These are phyloP conservation scores for Eudorcas thomsonii DNA, from an alignment of 2,113 vertebrate genomes.

Conservation along the genomic window DNA sequence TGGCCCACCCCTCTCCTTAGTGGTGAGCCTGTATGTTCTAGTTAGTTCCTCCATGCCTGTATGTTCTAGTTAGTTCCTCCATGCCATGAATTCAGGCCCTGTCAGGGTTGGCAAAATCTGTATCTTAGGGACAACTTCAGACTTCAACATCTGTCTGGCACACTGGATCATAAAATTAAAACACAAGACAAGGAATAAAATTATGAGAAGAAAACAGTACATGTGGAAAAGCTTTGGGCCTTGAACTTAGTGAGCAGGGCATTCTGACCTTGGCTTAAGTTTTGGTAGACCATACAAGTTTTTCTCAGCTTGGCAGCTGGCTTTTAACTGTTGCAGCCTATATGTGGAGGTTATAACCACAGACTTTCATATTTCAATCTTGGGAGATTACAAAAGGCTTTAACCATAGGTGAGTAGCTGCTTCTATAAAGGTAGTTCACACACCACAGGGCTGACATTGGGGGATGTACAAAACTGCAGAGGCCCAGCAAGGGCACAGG, in stretches of 20 bases:
- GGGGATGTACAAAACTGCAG: not conserved
- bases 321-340: not conserved
- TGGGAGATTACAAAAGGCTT: not conserved
- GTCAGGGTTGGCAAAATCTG: not conserved
- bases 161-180: not conserved
- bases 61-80: not conserved
- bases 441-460: fast-evolving
- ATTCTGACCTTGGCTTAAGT: conserved; percentile 44
- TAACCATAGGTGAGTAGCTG: not conserved
- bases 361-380: not conserved
- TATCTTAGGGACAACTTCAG: not conserved
- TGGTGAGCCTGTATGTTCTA: not conserved
- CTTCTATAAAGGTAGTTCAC: not conserved
- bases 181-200: not conserved
- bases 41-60: not conserved
- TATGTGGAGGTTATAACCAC: not conserved
- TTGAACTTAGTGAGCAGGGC: conserved; percentile 17
- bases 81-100: not conserved
- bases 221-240: not conserved
- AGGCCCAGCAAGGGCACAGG: not conserved
- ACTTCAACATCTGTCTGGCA: not conserved
- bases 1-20: not conserved
- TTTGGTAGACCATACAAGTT: not conserved
- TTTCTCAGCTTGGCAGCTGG: conserved; percentile 19
- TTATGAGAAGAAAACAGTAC: not conserved